These are phyloP conservation scores for Leptobrachium leishanense DNA, from an alignment of 2,113 vertebrate genomes.

Conservation along the genomic window DNA sequence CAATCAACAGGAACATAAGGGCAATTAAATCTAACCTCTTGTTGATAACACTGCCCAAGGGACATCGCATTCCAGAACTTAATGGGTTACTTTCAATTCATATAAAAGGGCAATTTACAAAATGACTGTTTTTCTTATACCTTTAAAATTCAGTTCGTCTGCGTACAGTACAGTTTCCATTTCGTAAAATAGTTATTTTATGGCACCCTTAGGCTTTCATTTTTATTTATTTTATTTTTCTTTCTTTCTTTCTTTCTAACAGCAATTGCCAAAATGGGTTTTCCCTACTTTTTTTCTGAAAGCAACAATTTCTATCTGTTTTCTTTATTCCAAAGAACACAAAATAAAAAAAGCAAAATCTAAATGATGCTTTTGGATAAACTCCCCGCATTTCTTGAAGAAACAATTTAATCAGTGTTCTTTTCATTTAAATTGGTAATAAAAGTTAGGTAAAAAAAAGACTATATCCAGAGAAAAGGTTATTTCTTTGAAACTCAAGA, in stretches of 20 bases:
- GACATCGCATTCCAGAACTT: not conserved
- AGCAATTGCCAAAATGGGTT: constrained; percentile 55
- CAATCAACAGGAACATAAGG: constrained; percentile 38
- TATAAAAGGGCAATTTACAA: constrained; percentile 57
- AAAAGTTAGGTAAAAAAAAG: not conserved
- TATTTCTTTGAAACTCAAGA: not conserved
- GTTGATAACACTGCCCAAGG: constrained; percentile 24
- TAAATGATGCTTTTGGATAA: not conserved
- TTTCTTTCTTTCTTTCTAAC: constrained; percentile 7
- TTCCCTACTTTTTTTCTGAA: constrained; percentile 23
- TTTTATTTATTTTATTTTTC: constrained; percentile 20
- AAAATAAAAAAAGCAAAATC: constrained; percentile 45
- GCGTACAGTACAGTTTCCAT: constrained; percentile 50
- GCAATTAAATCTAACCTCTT: constrained; percentile 53
- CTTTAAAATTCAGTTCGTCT: constrained; percentile 60
- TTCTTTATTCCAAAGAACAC: constrained; percentile 38
- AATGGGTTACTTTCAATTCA: constrained; percentile 16
- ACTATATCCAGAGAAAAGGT: not conserved
- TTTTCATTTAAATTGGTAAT: constrained; percentile 4
- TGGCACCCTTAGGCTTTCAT: constrained; percentile 60
- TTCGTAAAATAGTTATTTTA: constrained; percentile 64
- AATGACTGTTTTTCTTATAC: constrained; percentile 55
- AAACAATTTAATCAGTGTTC: not conserved
- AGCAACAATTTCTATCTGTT: constrained; percentile 48
- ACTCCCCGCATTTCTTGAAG: not conserved